Base-by-base conservation (phyloP, 2,113 vertebrate species). In the Xenus cinereus region DNA sequence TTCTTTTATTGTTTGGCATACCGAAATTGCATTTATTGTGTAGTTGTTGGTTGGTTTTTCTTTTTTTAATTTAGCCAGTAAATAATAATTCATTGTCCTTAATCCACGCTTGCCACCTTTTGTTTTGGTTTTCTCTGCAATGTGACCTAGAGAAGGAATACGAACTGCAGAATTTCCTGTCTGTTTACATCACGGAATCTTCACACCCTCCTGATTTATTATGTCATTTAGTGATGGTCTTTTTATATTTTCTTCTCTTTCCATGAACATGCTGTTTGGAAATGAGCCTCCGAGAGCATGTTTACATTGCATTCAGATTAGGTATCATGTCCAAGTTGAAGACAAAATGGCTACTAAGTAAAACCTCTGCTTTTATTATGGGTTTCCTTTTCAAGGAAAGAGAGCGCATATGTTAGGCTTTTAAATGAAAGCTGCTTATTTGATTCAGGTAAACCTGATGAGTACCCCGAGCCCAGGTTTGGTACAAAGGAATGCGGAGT, bases 291-390 rank as follows among this genome's bases (percentile, higher is more conserved):
- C 14, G 71, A 94, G 91, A 93, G 88, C 51, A 50, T 95, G 80
- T 97, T 97, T 97, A 97, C 96, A 91, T 96, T 97, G 84, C 87
- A 64, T 95, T 95, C 79, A 88, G 93, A 81, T 91, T 93, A 96
- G 93, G 94, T 95, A 94, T 96, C 89, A 84, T 92, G 91, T 97
- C 77, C 95, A 95, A 96, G 87, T 97, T 97, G 95, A 96, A 97
- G 84, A 97, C 96, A 97, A 98, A 96, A 97, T 98, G 98, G 98
- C 97, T 97, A 97, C 98, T 95, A 93, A 96, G 69, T 93, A 79
- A 95, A 96, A 90, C 51, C 86, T 87, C 78, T 79, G 84, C 84
- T 91, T 92, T 97, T 92, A 62, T 87, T 35, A 57, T 43, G 69
- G 75, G 18, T 73, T 86, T 96, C 77, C 57, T 82, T 87, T 81